Evolutionary conservation across 2,113 vertebrate species (phyloP), one percentile per base, ranked within the genome.

Genomic region (Typhlomys cinereus): DNA sequence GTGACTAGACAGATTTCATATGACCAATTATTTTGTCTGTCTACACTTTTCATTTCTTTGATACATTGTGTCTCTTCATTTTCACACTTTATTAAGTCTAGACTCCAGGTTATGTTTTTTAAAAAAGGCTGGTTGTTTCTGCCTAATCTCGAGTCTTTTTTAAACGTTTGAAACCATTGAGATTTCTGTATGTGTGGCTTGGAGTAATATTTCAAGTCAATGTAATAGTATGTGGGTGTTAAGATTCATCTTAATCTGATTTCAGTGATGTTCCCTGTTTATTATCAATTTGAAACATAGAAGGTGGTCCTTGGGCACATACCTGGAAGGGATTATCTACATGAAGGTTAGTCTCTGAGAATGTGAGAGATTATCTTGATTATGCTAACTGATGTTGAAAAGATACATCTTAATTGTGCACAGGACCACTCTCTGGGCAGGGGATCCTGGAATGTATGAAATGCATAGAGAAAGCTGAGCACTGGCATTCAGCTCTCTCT

Each of bases 51-150:
- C 66, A 31, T 78, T 62, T 21, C 4, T 90, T 41, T 86, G 66
- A 17, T 73, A 13, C 12, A 29, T 74, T 79, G 48, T 73, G 36
- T n/a, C 6, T 5, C 9, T 87, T 90, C 61, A 52, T 20, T 4
- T 71, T 90, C 82, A 50, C 79, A 52, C 25, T 87, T 39, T 79
- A 84, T 66, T 80, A 76, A 90, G 62, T 64, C 23, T 29, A 76
- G 7, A 52, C 12, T 89, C 20, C 27, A 36, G 75, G 80, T 74
- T 21, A 64, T 27, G 7, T 85, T 78, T 79, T 61, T 89, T 70
- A 34, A 14, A 64, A 82, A 74, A 86, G 52, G 61, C 54, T 83
- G 27, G 46, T 74, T 80, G 34, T 29, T 92, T 62, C 92, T 59
- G 41, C 31, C 41, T 76, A 52, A 71, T 20, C 90, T 46, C 81